Base-by-base conservation (phyloP, 2,797 vertebrate species). In the Fistularia tabacaria region DNA sequence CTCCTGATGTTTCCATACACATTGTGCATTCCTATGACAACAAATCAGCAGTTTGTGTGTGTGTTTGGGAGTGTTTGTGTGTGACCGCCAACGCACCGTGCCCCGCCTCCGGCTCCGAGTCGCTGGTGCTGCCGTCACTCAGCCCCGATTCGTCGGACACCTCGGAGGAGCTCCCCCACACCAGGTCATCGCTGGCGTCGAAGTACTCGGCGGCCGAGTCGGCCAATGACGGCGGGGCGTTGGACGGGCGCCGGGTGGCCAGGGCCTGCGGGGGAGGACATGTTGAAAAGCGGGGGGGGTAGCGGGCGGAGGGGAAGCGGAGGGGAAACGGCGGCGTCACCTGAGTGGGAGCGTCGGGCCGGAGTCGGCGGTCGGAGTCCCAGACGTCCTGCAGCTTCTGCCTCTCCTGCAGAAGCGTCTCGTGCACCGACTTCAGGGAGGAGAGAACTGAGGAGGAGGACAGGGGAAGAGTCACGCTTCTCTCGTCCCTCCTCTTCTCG, bases 191-290 rank as follows among this genome's bases (percentile, higher is more conserved):
- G 0, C 90, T 93, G 74, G 95, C 94, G 0, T 97, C 95, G 9
- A 96, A 97, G 76, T 94, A 97, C 77, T 97, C 95, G 0, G 92
- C 91, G 10, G 90, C 84, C 0, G 95, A 97, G 36, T 96, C 95
- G 0, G 92, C 85, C 3, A 93, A 82, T 0, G 94, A 96, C 0
- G 92, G 86, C 38, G 93, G 64, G 8, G 91, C 87, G 44, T 81
- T 89, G 40, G 91, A 88, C 1, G 84, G 70, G 59, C 64, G 81
- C 4, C 87, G 82, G 37, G 0, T 67, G 0, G 25, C 39, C n/a
- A 44, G 36, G 36, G 5, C 53, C 53, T 54, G 49, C 38, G 67
- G 85, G 92, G 92, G 64, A 49, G 38, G 14, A 38, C 0, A 39
- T 0, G n/a, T 44, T 54, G 1, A 42, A 52, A 9, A 14, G 8